Conservation (phyloP, 2,888 invertebrate genomes). For the Ellobium chinense region DNA sequence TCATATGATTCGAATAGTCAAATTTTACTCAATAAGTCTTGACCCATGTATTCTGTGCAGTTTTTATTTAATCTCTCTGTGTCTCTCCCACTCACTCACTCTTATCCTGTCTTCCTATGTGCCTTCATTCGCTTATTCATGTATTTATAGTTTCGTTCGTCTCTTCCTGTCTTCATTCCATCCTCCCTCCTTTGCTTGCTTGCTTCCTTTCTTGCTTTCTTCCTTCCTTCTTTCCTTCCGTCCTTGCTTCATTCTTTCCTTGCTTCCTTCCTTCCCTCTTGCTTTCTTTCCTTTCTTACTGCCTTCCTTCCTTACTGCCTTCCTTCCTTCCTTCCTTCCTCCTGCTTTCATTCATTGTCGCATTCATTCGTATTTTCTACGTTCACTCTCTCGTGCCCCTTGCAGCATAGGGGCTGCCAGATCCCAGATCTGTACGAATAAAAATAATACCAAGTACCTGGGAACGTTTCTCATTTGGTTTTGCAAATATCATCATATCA, state of each 20-base stretch:
- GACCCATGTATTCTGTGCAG: no score
- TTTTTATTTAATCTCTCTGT: not conserved
- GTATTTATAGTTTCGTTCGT: no score
- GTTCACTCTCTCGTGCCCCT: not conserved
- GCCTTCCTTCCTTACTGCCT: not conserved
- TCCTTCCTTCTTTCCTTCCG: not conserved
- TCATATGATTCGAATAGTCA: no score
- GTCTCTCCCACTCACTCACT: conserved; percentile 30
- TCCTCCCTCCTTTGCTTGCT: not conserved
- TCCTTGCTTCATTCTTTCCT: not conserved
- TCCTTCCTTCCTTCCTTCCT: not conserved
- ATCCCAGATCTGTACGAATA: no score
- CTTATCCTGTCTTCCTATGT: conserved; percentile 14
- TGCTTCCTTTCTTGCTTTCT: not conserved
- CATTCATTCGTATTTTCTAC: not conserved
- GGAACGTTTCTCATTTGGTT: no score
- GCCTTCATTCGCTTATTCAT: not conserved
- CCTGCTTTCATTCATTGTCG: not conserved
- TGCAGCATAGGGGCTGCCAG: no score
- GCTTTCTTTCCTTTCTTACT: not conserved
- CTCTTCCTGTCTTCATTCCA: not conserved
- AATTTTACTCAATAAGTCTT: no score
- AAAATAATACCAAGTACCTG: no score
- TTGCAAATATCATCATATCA: no score
- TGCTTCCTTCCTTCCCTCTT: not conserved